Base-by-base conservation (phyloP, 2,888 invertebrate species). In the Cyclophora punctaria region DNA sequence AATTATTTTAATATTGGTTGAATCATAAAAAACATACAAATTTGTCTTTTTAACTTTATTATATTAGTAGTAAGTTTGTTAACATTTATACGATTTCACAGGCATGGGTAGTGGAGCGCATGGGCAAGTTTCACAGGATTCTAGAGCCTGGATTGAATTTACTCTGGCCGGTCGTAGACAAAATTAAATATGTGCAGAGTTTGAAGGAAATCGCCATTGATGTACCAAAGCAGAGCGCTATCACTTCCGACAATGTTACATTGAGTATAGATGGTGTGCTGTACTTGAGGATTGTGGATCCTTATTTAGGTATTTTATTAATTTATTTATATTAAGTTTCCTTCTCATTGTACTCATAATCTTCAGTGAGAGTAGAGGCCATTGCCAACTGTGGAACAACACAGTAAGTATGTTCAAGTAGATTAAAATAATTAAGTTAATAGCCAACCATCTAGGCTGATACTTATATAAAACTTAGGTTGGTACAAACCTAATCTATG, bases 171-270 rank as follows among this genome's bases (percentile, higher is more conserved):
- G 82, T 99, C 52, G 89, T 98, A 45, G 99, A 99, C 78, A 92
- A 91, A 75, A 94, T 99, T 34, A 97, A 95, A 84, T 99, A 99
- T 89, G 98, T 99, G 7, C 99, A 99, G 83, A 97, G 97, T 80
- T 83, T 99, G 43, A 99, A 99, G 79, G 99, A 99, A 94, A 96
- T 99, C 64, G 98, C 99, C 0, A 99, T 99, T 67, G 99, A 99
- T 88, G 97, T 99, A 50, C 99, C 99, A 0, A 96, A 99, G 77
- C 99, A 99, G 82, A 97, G 97, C 80, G 99, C 99, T 33, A 98
- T 99, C 65, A 98, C 99, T 7, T 92, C 95, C 52, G 99, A 99
- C 81, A 99, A 99, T 89, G 99, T 99, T 0, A 98, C 97, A 0
- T 85, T 99, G 50, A 95, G 93, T 69, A 96, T 99, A 70, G 99